Base-by-base conservation (phyloP, 1,140 invertebrate species). In the Euura lappo region DNA sequence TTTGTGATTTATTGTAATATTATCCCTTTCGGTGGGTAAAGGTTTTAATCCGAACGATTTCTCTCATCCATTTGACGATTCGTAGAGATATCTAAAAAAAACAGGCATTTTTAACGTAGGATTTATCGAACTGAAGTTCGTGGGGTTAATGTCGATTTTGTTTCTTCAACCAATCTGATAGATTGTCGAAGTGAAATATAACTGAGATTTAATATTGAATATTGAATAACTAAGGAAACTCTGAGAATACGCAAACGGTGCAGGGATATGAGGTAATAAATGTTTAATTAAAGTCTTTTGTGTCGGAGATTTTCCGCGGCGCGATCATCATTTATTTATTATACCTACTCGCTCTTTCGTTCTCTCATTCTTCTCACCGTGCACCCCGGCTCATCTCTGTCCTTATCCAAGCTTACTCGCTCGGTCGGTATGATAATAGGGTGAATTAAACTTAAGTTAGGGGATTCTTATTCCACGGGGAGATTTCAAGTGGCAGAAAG, bases 351-450 rank as follows among this genome's bases (percentile, higher is more conserved):
- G 65, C 42, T 51, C 8, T 47, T 64, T 74, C 72, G n/a, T 46
- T 66, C n/a, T 65, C 8, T 68, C 67, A 68, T 68, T 68, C 28
- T 42, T 28, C 28, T 28, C 28, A 28, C 28, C 28, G 28, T 28
- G 28, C 28, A 28, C 8, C 11, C 8, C 67, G 28, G 67, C 44
- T 42, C 42, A 68, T 68, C 67, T 60, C 28, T 13, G 67, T 68
- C 44, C 67, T 68, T 68, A 68, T 11, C 67, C 67, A 65, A 46
- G 45, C 67, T 71, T 70, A 69, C 60, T 42, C 65, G 44, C 51
- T 6, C 47, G 13, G 28, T 51, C 7, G 72, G 45, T 78, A 80
- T 76, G 75, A 76, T 80, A 78, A 83, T 80, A 74, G 74, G 68
- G 7, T 71, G 74, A 79, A 78, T 78, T 74, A 77, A 79, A 77